Evolutionary conservation across 2,888 invertebrate genomes (phyloP), one percentile per base, ranked within the genome.

Genomic region (Criorhina ranunculi): DNA sequence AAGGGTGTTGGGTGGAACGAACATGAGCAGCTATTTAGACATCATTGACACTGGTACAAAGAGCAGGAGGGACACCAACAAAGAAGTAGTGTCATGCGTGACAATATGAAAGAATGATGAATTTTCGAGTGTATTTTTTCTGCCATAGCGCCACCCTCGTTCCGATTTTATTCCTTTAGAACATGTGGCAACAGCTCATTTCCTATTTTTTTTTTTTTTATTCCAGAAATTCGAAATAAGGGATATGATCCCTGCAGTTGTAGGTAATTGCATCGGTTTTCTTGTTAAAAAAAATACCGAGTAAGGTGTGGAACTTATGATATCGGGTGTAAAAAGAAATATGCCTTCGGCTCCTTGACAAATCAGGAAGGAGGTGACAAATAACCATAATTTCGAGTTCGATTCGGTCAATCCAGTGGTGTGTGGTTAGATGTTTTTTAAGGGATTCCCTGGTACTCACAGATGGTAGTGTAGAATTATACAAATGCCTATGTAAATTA

Each of bases 151-250:
- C 87, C 88, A 87, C 88, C 88, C 88, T 87, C 86, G 15, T 35
- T 31, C 8, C 1, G 35, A 70, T 37, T 35, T 12, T n/a, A 9
- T n/a, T n/a, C n/a, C n/a, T n/a, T n/a, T 8, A 33, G 70, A 77
- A 73, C 88, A 89, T 89, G 89, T 88, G 89, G 88, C 81, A 88
- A 89, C 88, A 86, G 73, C 86, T 89, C 87, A 88, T 88, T 89
- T 82, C 12, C 42, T 19, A 80, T 60, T 62, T 37, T 17, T 3
- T 19, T 46, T 35, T 17, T 66, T 19, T n/a, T n/a, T 33, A 15
- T 44, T 9, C 24, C 37, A 35, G 11, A 15, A 37, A 46, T 57
- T 72, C 24, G 11, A 12, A 76, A 57, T 42, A 53, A 59, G 76
- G 70, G 76, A 55, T 53, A 57, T 66, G 12, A 17, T 67, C 42